Evolutionary conservation across 2,888 invertebrate genomes (phyloP).

Genomic region (Rhamnusium bicolor): DNA sequence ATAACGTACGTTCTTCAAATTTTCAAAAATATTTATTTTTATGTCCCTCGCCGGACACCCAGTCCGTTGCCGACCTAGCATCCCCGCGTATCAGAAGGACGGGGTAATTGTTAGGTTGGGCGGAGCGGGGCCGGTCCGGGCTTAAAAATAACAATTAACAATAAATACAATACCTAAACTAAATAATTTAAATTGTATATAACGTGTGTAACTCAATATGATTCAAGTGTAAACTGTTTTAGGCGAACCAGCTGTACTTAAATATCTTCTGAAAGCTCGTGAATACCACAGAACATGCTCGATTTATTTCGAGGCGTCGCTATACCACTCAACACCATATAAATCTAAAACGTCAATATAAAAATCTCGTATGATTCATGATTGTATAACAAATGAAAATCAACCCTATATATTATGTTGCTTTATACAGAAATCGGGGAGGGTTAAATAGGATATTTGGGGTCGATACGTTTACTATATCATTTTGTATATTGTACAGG

Average conservation of each 20-base stretch:
- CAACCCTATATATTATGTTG: constrained; percentile 24
- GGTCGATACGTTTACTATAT: constrained; percentile 10
- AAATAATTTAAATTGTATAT: no score
- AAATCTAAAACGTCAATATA: constrained; percentile 23
- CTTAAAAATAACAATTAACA: no score
- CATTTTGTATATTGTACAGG: constrained; percentile 13
- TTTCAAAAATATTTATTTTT: no score
- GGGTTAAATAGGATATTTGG: background rate
- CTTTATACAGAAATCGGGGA: constrained; percentile 6
- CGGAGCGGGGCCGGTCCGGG: no score
- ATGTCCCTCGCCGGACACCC: no score
- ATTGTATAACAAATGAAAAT: constrained; percentile 23
- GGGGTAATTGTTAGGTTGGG: no score
- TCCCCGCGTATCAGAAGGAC: no score
- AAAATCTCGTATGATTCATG: constrained; percentile 29
- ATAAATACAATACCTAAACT: no score
- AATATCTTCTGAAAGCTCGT: background rate
- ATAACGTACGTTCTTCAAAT: no score
- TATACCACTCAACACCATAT: constrained; percentile 18
- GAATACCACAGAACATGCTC: background rate
- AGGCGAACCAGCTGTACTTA: background rate
- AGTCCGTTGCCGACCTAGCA: no score
- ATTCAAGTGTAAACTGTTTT: background rate
- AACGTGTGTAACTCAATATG: background rate
- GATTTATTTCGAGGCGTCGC: constrained; percentile 11